phyloP scores from a whole-genome alignment of 2,797 vertebrate genomes.

The Sylvilagus floridanus region DNA sequence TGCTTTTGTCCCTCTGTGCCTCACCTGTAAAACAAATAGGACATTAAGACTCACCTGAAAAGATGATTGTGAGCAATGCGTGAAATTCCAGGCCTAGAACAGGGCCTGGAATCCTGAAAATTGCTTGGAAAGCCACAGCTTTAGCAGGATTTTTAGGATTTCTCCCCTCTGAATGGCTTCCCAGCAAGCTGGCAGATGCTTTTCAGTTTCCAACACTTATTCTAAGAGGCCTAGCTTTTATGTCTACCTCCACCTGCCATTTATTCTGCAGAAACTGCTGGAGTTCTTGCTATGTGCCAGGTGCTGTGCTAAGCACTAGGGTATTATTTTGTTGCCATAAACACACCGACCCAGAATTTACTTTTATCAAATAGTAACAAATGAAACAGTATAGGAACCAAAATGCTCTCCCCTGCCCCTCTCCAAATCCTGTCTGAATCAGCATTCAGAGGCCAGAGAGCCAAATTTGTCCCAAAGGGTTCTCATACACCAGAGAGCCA shows the following conservation, averaged over 20 bases:
- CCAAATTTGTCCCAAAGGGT: constrained; percentile 36
- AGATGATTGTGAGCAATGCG: background rate
- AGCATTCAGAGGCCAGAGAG: constrained; percentile 17
- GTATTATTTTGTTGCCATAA: constrained; percentile 33
- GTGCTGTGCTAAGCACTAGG: background rate
- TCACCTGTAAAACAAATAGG: constrained; percentile 26
- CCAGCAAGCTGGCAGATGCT: background rate
- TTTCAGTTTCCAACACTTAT: background rate
- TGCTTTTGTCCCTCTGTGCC: background rate
- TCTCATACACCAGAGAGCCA: constrained; percentile 67
- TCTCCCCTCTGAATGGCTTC: background rate
- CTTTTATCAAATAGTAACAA: constrained; percentile 51
- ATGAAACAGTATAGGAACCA: constrained; percentile 22
- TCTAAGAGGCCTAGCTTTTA: background rate
- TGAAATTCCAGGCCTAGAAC: background rate
- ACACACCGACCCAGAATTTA: background rate
- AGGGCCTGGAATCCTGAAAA: background rate
- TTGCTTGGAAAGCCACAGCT: background rate
- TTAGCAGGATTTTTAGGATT: background rate
- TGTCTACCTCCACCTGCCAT: background rate
- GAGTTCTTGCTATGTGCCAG: background rate
- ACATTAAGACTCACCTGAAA: background rate
- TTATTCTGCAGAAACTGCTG: background rate
- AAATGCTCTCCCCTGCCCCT: background rate
- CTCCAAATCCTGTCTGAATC: constrained; percentile 9